Conservation (phyloP, 2,888 invertebrate genomes). For the Chymomyza amoena region DNA sequence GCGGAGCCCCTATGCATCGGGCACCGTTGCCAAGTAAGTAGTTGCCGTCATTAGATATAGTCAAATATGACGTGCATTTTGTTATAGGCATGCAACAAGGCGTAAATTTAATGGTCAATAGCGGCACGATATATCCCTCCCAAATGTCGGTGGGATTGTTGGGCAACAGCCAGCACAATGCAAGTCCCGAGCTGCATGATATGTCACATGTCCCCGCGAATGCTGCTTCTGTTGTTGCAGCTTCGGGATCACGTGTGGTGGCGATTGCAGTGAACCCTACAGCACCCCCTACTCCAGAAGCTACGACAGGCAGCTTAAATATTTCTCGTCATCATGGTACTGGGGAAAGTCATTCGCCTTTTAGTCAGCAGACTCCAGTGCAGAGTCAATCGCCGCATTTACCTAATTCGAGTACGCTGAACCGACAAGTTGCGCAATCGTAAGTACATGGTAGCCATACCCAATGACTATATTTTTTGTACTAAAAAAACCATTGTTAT, state of each 20-base stretch:
- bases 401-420: slow-evolving; percentile 80
- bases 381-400: slow-evolving; percentile 80
- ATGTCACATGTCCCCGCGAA: slow-evolving; percentile 57
- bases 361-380: slow-evolving; percentile 71
- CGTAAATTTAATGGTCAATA: slow-evolving; percentile 60
- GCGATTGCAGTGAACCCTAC: slow-evolving; percentile 47
- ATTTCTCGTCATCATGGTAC: slow-evolving; percentile 73
- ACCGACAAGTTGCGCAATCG: slow-evolving; percentile 80
- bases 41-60: neutral
- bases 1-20: slow-evolving; percentile 63
- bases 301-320: slow-evolving; percentile 62
- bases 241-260: slow-evolving; percentile 42
- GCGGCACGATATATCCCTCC: slow-evolving; percentile 74
- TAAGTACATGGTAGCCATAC: slow-evolving; percentile 68
- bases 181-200: slow-evolving; percentile 72
- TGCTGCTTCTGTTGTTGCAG: slow-evolving; percentile 29
- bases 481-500: slow-evolving; percentile 1
- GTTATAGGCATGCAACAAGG: slow-evolving; percentile 64
- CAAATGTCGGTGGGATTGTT: slow-evolving; percentile 66
- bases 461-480: slow-evolving; percentile 2
- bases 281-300: slow-evolving; percentile 46
- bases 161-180: slow-evolving; percentile 47
- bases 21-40: slow-evolving; percentile 73
- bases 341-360: slow-evolving; percentile 73
- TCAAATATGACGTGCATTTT: neutral